phyloP scores from a whole-genome alignment of 2,888 invertebrate species.

The Achlya flavicornis region DNA sequence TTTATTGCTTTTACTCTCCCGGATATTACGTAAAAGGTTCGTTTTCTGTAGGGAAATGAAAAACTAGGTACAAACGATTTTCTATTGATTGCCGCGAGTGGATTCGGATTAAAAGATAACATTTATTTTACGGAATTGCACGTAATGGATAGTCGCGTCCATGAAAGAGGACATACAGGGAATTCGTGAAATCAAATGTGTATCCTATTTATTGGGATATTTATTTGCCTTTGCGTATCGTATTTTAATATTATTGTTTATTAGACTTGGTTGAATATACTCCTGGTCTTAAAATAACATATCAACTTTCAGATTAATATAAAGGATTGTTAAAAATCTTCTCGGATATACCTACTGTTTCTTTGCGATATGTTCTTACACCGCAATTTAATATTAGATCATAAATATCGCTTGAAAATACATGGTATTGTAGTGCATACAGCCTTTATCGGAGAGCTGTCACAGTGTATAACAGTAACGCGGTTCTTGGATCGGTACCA shows the following conservation, averaged over 20 bases:
- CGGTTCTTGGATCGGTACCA: slow-evolving; percentile 66
- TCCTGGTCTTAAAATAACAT: no score
- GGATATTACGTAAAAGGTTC: slow-evolving; percentile 61
- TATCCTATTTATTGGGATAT: background rate
- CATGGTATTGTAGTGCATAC: slow-evolving; percentile 26
- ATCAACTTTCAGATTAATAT: no score
- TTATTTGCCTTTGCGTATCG: background rate
- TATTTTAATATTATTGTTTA: background rate
- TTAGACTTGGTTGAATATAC: no score
- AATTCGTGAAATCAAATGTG: background rate
- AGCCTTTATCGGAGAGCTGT: slow-evolving; percentile 44
- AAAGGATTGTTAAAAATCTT: background rate
- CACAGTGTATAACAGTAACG: slow-evolving; percentile 48
- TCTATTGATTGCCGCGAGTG: slow-evolving; percentile 37
- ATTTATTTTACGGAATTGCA: slow-evolving; percentile 14
- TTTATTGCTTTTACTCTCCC: slow-evolving; percentile 73
- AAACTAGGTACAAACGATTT: slow-evolving; percentile 43
- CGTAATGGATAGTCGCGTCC: background rate
- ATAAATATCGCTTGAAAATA: slow-evolving; percentile 33
- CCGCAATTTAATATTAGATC: slow-evolving; percentile 21
- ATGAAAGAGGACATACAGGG: background rate
- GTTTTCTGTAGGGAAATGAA: slow-evolving; percentile 54
- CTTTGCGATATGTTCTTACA: background rate
- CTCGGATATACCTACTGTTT: background rate
- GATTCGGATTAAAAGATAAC: slow-evolving; percentile 34